Conservation (phyloP, 2,797 vertebrate genomes). For the Pogoniulus pusillus region DNA sequence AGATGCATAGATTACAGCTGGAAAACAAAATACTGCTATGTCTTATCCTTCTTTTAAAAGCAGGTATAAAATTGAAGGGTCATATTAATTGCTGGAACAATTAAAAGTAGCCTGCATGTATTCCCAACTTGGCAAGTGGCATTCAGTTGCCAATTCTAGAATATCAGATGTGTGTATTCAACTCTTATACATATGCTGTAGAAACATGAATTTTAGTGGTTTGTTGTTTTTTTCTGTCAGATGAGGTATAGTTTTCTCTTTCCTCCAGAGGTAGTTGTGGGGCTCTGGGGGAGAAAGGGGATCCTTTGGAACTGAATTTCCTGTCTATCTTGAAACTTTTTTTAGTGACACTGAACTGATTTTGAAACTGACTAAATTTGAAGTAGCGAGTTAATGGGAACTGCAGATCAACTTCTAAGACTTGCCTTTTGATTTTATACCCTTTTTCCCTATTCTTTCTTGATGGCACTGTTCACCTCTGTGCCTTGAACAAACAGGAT, state of each 20-base stretch:
- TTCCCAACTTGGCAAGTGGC: background rate
- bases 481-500: background rate
- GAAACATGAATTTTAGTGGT: background rate
- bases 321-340: background rate
- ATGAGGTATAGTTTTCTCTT: background rate
- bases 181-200: background rate
- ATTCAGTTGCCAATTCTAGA: background rate
- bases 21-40: background rate
- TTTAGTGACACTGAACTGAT: background rate
- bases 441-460: background rate
- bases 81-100: background rate
- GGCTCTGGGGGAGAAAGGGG: background rate
- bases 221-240: background rate
- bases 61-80: background rate
- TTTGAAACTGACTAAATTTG: background rate
- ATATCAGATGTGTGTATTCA: background rate
- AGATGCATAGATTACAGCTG: background rate
- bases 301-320: background rate
- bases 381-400: background rate
- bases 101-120: background rate
- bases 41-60: background rate
- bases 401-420: background rate
- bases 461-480: background rate
- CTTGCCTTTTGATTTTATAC: background rate
- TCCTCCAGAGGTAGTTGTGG: background rate